Evolutionary conservation across 2,113 vertebrate species (phyloP).

Genomic region (Nettapus auritus): DNA sequence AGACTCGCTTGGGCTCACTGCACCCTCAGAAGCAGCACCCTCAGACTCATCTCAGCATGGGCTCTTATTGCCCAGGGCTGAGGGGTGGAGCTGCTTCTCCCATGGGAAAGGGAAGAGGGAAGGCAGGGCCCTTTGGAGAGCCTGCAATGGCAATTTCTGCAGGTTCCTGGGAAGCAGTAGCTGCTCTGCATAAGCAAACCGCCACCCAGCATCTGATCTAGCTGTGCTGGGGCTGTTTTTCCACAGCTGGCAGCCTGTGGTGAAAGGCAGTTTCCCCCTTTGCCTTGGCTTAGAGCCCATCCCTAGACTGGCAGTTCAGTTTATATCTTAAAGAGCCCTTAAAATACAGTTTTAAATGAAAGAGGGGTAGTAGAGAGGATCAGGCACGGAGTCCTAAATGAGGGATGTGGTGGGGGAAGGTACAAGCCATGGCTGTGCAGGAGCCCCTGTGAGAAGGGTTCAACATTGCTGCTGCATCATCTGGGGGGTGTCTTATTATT

Average conservation of each 20-base stretch:
- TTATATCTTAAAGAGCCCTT: neutral
- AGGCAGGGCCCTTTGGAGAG: neutral
- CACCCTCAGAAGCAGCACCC: neutral
- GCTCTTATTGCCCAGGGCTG: neutral
- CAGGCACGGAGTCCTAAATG: neutral
- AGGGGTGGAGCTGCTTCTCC: neutral
- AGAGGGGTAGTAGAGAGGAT: neutral
- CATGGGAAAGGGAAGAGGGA: neutral
- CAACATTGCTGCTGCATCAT: rapidly evolving
- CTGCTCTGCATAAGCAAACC: neutral
- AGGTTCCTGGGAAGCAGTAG: neutral
- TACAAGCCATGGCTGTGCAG: neutral
- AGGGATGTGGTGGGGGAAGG: neutral
- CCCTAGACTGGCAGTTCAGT: neutral
- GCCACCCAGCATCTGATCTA: neutral
- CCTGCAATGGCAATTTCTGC: neutral
- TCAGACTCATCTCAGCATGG: neutral
- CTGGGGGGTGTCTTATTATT: neutral
- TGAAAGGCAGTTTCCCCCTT: neutral
- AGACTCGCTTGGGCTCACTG: neutral
- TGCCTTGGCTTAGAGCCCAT: neutral
- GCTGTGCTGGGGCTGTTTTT: neutral
- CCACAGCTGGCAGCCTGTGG: neutral
- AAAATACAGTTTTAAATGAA: neutral
- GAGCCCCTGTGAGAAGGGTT: neutral